phyloP scores from a whole-genome alignment of 2,888 invertebrate species.

The Volucella inflata region DNA sequence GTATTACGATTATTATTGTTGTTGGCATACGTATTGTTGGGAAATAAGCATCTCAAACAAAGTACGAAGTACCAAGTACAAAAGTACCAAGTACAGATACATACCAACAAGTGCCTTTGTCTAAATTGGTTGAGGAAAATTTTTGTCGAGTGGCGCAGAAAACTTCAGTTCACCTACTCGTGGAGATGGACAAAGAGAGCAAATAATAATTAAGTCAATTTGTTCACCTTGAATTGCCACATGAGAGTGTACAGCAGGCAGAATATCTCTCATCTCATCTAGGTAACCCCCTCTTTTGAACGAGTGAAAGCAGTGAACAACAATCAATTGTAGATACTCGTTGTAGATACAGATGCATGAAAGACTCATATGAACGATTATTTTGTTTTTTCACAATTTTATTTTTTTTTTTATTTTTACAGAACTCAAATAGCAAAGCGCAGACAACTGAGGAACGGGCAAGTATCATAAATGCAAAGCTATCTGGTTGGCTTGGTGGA shows the following conservation, averaged over 20 bases:
- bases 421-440: conserved; percentile 79
- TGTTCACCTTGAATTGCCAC: conserved; percentile 60
- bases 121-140: conserved; percentile 24
- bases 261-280: background rate
- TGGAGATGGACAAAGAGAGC: conserved; percentile 1
- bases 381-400: no score
- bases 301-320: conserved; percentile 56
- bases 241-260: conserved; percentile 1
- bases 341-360: conserved; percentile 14
- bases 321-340: conserved; percentile 25
- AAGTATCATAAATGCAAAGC: conserved; percentile 86
- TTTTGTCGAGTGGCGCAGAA: conserved; percentile 31
- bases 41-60: background rate
- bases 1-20: conserved; percentile 2
- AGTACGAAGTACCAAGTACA: background rate
- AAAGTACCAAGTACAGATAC: no score
- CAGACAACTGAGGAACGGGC: conserved; percentile 81
- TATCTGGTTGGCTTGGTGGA: conserved; percentile 88
- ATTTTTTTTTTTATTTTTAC: conserved; percentile 29
- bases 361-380: background rate
- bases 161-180: conserved; percentile 8
- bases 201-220: conserved; percentile 36
- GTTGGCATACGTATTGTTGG: background rate
- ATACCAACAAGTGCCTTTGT: conserved; percentile 37
- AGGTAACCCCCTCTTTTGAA: background rate